phyloP scores from a whole-genome alignment of 2,797 vertebrate species.

The Sebastes minor region DNA sequence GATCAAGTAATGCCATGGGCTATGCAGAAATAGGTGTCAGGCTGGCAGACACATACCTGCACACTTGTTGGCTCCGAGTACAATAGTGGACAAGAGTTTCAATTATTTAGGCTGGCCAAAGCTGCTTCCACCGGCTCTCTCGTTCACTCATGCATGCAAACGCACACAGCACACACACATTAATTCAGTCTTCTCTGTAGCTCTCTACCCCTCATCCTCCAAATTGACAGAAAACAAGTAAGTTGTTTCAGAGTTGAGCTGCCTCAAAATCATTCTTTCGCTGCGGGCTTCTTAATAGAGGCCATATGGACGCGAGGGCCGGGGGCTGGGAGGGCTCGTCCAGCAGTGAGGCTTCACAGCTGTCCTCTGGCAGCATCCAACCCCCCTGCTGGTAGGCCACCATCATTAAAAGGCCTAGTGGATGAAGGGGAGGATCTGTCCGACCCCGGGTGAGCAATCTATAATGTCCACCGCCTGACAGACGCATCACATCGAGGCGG shows the following conservation, averaged over 20 bases:
- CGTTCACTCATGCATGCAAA: constrained; percentile 11
- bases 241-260: constrained; percentile 30
- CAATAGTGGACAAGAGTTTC: constrained; percentile 42
- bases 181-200: constrained; percentile 5
- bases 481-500: constrained; percentile 14
- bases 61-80: constrained; percentile 17
- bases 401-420: constrained; percentile 53
- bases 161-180: background rate
- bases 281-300: constrained; percentile 34
- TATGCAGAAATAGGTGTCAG: constrained; percentile 40
- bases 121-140: background rate
- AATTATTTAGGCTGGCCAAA: constrained; percentile 45
- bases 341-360: constrained; percentile 34
- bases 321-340: constrained; percentile 5
- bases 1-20: constrained; percentile 54
- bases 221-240: constrained; percentile 54
- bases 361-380: constrained; percentile 31
- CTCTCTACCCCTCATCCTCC: constrained; percentile 22
- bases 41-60: constrained; percentile 28
- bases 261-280: constrained; percentile 16
- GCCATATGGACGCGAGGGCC: constrained; percentile 31
- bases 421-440: constrained; percentile 40
- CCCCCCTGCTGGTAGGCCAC: constrained; percentile 29
- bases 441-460: constrained; percentile 31
- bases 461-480: constrained; percentile 29